Conservation (phyloP, 2,113 vertebrate species). For the Cyphomyrus discorhynchus region DNA sequence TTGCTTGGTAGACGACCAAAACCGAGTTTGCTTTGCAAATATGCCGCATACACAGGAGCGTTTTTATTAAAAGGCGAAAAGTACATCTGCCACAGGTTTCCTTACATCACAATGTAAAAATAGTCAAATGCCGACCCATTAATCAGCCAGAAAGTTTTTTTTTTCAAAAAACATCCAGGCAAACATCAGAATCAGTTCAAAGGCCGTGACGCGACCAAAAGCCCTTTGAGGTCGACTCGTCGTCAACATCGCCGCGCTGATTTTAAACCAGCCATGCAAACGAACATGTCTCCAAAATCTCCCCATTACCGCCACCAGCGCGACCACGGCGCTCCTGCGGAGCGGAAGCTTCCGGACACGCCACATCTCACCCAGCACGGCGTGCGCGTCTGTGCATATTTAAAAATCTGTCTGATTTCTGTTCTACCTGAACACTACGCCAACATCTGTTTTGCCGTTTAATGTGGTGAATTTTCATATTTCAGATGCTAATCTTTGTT, state of each 20-base stretch:
- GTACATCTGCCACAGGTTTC: neutral
- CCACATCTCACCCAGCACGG: neutral
- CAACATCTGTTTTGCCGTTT: neutral
- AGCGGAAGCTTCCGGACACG: neutral
- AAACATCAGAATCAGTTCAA: neutral
- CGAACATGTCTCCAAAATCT: neutral
- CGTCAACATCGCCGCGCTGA: neutral
- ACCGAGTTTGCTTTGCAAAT: neutral
- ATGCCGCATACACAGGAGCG: neutral
- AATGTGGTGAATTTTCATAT: neutral
- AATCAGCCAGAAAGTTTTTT: neutral
- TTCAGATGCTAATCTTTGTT: neutral
- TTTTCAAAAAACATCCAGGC: neutral
- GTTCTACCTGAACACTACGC: neutral
- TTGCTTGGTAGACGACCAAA: neutral
- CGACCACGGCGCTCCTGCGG: neutral
- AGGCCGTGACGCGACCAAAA: neutral
- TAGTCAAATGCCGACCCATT: neutral
- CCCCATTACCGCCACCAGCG: neutral
- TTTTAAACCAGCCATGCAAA: neutral
- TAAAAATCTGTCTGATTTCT: neutral
- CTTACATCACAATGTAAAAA: neutral
- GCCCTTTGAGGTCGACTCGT: neutral
- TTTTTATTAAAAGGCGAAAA: neutral
- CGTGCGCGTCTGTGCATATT: neutral